A percentile compares a stretch with the other conserved stretches of the same genome.
phyloP scores from a whole-genome alignment of 2,113 vertebrate genomes.

The Lathamus discolor region DNA sequence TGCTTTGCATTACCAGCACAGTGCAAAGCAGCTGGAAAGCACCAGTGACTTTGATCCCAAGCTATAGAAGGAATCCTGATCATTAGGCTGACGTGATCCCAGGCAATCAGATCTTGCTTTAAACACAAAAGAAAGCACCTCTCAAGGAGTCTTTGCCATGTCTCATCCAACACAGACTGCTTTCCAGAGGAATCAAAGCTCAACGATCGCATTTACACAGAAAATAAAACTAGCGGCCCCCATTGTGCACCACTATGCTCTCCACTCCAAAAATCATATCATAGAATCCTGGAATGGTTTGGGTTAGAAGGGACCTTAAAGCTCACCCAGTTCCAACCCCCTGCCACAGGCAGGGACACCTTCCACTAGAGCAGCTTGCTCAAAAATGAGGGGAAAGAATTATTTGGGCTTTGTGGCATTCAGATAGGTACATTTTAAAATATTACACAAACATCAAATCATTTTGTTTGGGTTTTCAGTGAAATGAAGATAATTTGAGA shows the following conservation, averaged over 20 bases:
- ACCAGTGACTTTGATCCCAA: not conserved
- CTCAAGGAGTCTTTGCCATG: not conserved
- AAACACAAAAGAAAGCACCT: not conserved
- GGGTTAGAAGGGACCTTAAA: not conserved
- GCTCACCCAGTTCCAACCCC: not conserved
- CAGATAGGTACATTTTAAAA: not conserved
- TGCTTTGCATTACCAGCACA: not conserved
- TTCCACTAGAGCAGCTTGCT: not conserved
- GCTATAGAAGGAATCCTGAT: not conserved
- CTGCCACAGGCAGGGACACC: not conserved
- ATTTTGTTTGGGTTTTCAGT: conserved; percentile 12
- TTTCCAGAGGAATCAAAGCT: not conserved
- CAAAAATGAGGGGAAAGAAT: not conserved
- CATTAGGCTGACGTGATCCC: not conserved
- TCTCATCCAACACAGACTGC: accelerated
- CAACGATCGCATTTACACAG: accelerated
- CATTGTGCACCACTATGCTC: accelerated
- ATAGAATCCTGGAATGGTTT: not conserved
- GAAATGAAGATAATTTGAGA: not conserved
- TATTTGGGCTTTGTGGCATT: not conserved
- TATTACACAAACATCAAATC: not conserved
- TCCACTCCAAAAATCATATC: not conserved
- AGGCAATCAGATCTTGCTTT: not conserved
- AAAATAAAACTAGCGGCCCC: not conserved
- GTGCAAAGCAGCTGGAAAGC: not conserved